Percentiles rank a stretch among this genome's conserved stretches.
These are phyloP conservation scores for Ceratoteleas bidentatus DNA, from an alignment of 1,140 invertebrate species.

Conservation along the genomic window DNA sequence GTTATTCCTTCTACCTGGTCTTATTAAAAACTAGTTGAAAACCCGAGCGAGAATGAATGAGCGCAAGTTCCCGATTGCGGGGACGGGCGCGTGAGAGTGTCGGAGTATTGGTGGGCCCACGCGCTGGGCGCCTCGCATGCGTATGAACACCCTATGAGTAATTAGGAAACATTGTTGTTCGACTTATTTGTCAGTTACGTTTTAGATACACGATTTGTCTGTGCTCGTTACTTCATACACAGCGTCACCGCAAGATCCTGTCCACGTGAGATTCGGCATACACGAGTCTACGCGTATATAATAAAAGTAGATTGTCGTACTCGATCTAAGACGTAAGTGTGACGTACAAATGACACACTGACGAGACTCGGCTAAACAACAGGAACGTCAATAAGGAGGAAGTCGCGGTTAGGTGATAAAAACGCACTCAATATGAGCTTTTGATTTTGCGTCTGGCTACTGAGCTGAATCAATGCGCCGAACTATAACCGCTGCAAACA, in stretches of 20 bases:
- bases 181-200: constrained; percentile 71
- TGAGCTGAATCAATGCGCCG: constrained; percentile 39
- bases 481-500: constrained; percentile 18
- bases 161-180: constrained; percentile 69
- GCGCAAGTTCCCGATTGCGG: background rate
- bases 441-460: constrained; percentile 54
- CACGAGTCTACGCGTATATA: constrained; percentile 51
- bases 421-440: constrained; percentile 58
- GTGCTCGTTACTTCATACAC: constrained; percentile 33
- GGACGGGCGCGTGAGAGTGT: constrained; percentile 47
- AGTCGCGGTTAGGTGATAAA: constrained; percentile 34
- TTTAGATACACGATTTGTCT: constrained; percentile 64
- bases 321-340: constrained; percentile 46
- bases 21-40: constrained; percentile 62
- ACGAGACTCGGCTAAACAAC: constrained; percentile 39
- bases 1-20: constrained; percentile 43
- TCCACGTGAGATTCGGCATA: constrained; percentile 28
- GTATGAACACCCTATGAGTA: constrained; percentile 63
- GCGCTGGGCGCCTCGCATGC: constrained; percentile 15
- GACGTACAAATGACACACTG: constrained; percentile 35
- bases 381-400: constrained; percentile 37
- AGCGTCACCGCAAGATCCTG: background rate
- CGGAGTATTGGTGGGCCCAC: constrained; percentile 37
- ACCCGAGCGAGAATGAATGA: constrained; percentile 46
- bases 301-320: constrained; percentile 70